phyloP scores from a whole-genome alignment of 1,140 invertebrate genomes.

The Zaprionus vittiger region DNA sequence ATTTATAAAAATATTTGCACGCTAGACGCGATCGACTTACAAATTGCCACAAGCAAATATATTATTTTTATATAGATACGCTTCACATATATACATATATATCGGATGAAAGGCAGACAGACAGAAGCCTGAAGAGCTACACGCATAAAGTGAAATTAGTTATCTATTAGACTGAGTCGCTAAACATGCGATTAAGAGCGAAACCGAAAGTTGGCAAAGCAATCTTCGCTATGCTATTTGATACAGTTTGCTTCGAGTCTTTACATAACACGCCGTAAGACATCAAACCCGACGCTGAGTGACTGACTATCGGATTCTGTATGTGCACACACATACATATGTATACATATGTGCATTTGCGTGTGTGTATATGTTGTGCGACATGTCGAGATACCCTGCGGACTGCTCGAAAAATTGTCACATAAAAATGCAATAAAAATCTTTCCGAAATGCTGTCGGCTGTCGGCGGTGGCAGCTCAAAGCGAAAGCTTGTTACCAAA shows the following conservation, averaged over 20 bases:
- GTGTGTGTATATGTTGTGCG: not conserved
- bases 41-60: conserved; percentile 43
- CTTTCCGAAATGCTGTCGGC: conserved; percentile 58
- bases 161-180: conserved; percentile 67
- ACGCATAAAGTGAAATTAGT: conserved; percentile 79
- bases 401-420: conserved; percentile 64
- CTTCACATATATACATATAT: not conserved
- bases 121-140: conserved; percentile 20
- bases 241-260: conserved; percentile 35
- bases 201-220: conserved; percentile 67
- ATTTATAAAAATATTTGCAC: conserved; percentile 78
- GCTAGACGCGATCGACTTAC: conserved; percentile 63
- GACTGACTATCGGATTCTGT: conserved; percentile 31
- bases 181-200: conserved; percentile 44
- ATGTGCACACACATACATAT: not conserved
- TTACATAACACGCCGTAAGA: conserved; percentile 58
- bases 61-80: conserved; percentile 12
- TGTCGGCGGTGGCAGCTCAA: conserved; percentile 44
- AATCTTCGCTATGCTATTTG: conserved; percentile 16
- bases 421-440: conserved; percentile 81
- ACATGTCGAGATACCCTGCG: conserved; percentile 9
- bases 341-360: not conserved
- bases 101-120: conserved; percentile 2
- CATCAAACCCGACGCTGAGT: conserved; percentile 17
- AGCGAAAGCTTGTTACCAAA: conserved; percentile 80